These are phyloP conservation scores for Chionoecetes opilio DNA, from an alignment of 1,140 invertebrate species.

Conservation along the genomic window DNA sequence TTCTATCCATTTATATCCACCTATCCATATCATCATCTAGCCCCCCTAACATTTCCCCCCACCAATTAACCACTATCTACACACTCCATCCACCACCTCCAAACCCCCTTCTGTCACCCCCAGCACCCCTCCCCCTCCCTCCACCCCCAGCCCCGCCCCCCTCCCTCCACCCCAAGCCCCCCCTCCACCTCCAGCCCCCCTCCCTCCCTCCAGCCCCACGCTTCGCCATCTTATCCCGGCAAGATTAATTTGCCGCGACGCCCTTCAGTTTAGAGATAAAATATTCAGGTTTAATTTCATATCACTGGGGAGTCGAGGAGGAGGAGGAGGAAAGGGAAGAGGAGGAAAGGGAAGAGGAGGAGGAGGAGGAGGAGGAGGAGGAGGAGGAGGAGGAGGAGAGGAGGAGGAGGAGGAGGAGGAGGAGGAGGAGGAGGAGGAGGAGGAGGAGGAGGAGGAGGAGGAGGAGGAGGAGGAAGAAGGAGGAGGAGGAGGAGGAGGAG, in stretches of 20 bases:
- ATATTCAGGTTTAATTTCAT: slow-evolving; percentile 72
- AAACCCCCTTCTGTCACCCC: background rate
- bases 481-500: background rate
- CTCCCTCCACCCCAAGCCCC: background rate
- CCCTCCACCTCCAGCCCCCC: background rate
- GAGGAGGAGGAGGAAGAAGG: background rate
- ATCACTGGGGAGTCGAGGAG: slow-evolving; percentile 37
- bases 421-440: background rate
- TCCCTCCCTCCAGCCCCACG: background rate
- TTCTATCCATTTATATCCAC: background rate
- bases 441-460: background rate
- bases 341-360: background rate
- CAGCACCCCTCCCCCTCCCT: background rate
- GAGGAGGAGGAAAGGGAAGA: background rate
- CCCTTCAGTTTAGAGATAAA: slow-evolving; percentile 65
- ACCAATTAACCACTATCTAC: background rate
- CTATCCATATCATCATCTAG: background rate
- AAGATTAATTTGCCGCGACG: slow-evolving; percentile 69
- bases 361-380: background rate
- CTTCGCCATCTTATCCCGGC: slow-evolving; percentile 60
- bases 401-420: background rate
- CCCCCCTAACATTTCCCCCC: background rate
- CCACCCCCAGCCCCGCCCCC: background rate
- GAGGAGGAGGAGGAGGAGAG: background rate
- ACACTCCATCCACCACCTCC: background rate